Evolutionary conservation across 2,888 invertebrate species (phyloP).

Genomic region (Charanyca ferruginea): DNA sequence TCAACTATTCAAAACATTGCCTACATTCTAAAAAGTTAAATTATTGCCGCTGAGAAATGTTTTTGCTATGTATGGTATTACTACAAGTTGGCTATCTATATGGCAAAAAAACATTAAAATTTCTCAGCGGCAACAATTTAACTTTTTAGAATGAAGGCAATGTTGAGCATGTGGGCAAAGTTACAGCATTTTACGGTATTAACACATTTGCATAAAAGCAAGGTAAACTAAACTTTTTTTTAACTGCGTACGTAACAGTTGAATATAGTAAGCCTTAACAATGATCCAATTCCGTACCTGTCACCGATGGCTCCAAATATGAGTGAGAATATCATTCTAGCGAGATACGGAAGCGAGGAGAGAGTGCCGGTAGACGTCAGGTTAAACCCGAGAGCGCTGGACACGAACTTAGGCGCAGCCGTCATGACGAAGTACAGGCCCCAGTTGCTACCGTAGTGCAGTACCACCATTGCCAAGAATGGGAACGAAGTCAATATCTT

Average conservation of each 20-base stretch:
- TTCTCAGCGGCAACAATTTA: no score
- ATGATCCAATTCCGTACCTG: slow-evolving; percentile 71
- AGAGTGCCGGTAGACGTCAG: slow-evolving; percentile 93
- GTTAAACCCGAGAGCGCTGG: slow-evolving; percentile 94
- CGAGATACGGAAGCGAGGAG: slow-evolving; percentile 93
- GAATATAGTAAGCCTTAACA: slow-evolving; percentile 15
- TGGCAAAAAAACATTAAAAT: no score
- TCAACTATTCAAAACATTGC: no score
- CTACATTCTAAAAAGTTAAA: no score
- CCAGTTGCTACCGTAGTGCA: slow-evolving; percentile 95
- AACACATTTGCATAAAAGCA: slow-evolving; percentile 23
- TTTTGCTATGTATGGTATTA: no score
- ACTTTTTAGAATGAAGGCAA: no score
- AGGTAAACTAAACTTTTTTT: no score
- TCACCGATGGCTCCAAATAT: slow-evolving; percentile 94
- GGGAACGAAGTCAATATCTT: slow-evolving; percentile 93
- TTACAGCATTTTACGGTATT: no score
- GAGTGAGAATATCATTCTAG: slow-evolving; percentile 93
- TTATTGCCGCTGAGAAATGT: no score
- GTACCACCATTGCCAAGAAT: slow-evolving; percentile 92
- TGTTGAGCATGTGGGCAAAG: no score
- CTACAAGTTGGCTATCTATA: no score
- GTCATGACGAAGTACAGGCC: slow-evolving; percentile 94
- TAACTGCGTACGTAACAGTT: no score
- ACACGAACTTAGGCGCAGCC: slow-evolving; percentile 94